Percentiles rank a stretch among this genome's conserved stretches.
phyloP scores from a whole-genome alignment of 2,888 invertebrate genomes.

The Pseudeuparius sepicola region DNA sequence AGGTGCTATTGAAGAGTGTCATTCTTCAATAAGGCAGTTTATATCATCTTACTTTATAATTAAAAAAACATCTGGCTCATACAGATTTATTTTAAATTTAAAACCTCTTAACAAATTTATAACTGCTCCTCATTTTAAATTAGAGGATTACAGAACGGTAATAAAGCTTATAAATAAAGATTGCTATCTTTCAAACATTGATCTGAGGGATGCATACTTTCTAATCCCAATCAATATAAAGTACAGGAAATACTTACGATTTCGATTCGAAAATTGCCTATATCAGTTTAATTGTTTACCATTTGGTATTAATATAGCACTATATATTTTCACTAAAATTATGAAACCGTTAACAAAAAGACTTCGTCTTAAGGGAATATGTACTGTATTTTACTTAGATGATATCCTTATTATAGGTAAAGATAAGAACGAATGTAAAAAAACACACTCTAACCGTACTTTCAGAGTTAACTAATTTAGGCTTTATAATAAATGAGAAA shows the following conservation, averaged over 20 bases:
- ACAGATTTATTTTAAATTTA: conserved; percentile 24
- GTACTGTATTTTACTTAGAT: conserved; percentile 21
- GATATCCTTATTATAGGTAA: conserved; percentile 19
- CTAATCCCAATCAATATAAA: conserved; percentile 20
- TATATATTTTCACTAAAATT: conserved; percentile 27
- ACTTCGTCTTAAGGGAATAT: conserved; percentile 15
- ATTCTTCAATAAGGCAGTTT: conserved; percentile 5
- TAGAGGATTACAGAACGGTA: conserved; percentile 24
- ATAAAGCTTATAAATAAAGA: conserved; percentile 18
- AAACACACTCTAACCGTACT: neutral
- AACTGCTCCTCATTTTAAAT: conserved; percentile 24
- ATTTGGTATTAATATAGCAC: conserved; percentile 23
- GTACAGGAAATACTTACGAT: conserved; percentile 22
- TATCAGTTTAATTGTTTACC: conserved; percentile 25
- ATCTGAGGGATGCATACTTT: conserved; percentile 22
- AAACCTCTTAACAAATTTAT: conserved; percentile 23
- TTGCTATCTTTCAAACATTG: conserved; percentile 16
- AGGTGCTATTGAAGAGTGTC: conserved; percentile 11
- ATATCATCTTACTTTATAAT: conserved; percentile 3
- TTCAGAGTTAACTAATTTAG: conserved; percentile 5
- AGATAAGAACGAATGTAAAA: neutral
- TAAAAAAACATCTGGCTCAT: conserved; percentile 5
- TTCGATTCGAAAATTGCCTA: conserved; percentile 19
- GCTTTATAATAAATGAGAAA: conserved; percentile 21
- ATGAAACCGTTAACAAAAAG: conserved; percentile 20